Percentiles rank a stretch among this genome's conserved stretches.
These are phyloP conservation scores for Autographa pulchrina DNA, from an alignment of 2,888 invertebrate genomes.

Conservation along the genomic window DNA sequence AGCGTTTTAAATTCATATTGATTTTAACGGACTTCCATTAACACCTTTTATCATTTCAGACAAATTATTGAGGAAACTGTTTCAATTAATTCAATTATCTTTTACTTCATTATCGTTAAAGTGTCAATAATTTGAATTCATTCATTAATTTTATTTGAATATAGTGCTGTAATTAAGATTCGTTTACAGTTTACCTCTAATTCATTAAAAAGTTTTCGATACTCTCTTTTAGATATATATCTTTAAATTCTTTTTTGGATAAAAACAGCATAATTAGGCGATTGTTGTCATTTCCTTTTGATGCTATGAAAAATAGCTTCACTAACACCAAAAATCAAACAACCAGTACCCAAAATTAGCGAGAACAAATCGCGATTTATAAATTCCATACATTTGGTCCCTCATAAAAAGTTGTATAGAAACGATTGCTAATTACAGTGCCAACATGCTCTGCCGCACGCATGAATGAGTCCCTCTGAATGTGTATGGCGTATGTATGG, in stretches of 20 bases:
- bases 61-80: slow-evolving; percentile 18
- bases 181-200: neutral
- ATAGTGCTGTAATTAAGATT: neutral
- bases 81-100: slow-evolving; percentile 17
- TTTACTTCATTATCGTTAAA: neutral
- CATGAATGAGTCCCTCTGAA: slow-evolving; percentile 83
- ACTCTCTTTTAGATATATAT: no score
- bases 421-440: slow-evolving; percentile 84
- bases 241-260: no score
- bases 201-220: no score
- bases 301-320: no score
- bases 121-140: neutral
- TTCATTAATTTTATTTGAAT: neutral
- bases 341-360: slow-evolving; percentile 27
- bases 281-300: no score
- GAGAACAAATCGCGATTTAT: slow-evolving; percentile 37
- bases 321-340: slow-evolving; percentile 32
- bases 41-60: slow-evolving; percentile 21
- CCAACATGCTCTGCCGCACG: slow-evolving; percentile 81
- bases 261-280: no score
- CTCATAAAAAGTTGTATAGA: slow-evolving; percentile 79
- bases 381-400: slow-evolving; percentile 52
- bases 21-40: slow-evolving; percentile 39
- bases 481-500: slow-evolving; percentile 68
- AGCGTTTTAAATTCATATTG: slow-evolving; percentile 41